These are phyloP conservation scores for Tortrix viridana DNA, from an alignment of 2,888 invertebrate genomes.

Conservation along the genomic window DNA sequence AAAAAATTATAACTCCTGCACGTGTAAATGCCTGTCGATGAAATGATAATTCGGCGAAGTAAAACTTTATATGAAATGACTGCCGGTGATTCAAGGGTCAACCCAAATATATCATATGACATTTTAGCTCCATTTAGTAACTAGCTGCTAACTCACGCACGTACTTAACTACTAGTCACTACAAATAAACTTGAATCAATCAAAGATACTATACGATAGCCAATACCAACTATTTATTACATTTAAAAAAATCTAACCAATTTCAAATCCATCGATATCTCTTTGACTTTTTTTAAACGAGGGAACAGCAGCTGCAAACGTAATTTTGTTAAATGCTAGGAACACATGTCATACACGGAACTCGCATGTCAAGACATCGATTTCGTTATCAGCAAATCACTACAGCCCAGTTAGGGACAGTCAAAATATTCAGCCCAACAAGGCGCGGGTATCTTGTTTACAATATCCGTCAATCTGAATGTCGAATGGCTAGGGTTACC, in stretches of 20 bases:
- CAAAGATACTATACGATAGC: constrained; percentile 22
- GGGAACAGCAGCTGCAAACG: not conserved
- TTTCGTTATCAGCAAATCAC: constrained; percentile 35
- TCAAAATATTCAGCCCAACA: constrained; percentile 42
- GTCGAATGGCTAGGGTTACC: constrained; percentile 43
- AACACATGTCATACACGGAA: constrained; percentile 36
- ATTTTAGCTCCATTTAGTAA: constrained; percentile 16
- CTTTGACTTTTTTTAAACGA: not conserved
- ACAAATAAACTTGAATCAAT: constrained; percentile 17
- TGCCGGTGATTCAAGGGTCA: too few relatives aligned
- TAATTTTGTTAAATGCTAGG: constrained; percentile 15
- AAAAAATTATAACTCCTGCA: too few relatives aligned
- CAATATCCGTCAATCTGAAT: constrained; percentile 52
- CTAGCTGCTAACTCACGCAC: constrained; percentile 7
- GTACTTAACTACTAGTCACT: constrained; percentile 2
- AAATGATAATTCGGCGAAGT: too few relatives aligned
- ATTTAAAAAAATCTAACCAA: not conserved
- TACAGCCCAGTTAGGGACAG: constrained; percentile 29
- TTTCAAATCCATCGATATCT: not conserved
- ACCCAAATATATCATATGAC: constrained; percentile 9
- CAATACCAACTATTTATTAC: constrained; percentile 17
- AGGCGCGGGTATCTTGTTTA: constrained; percentile 48
- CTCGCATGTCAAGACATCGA: constrained; percentile 35
- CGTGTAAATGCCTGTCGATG: too few relatives aligned
- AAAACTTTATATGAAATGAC: too few relatives aligned